phyloP scores from a whole-genome alignment of 1,140 invertebrate genomes.

The Globodera rostochiensis region DNA sequence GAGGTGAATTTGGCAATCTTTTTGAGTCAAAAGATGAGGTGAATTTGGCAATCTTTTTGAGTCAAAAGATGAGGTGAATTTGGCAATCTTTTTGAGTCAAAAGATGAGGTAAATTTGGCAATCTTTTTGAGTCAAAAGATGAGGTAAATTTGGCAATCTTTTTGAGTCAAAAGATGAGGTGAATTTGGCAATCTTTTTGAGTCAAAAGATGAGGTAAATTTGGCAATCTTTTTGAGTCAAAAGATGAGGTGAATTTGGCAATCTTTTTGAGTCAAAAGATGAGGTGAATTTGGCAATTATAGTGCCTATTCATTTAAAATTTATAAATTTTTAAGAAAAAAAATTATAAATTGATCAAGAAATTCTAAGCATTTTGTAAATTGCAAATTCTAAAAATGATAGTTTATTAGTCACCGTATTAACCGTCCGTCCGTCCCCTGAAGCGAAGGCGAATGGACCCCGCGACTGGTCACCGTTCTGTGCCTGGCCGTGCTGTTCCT shows the following conservation, averaged over 20 bases:
- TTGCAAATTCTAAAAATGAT: no score
- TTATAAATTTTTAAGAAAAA: no score
- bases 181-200: neutral
- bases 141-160: neutral
- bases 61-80: conserved; percentile 22
- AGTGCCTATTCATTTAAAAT: no score
- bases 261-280: conserved; percentile 17
- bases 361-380: no score
- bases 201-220: conserved; percentile 21
- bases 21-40: conserved; percentile 28
- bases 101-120: conserved; percentile 14
- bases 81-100: neutral
- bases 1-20: neutral
- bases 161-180: conserved; percentile 28
- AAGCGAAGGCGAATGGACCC: conserved; percentile 57
- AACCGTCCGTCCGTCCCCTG: neutral
- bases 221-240: neutral
- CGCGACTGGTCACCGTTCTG: conserved; percentile 43
- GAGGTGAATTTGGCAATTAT: neutral
- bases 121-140: conserved; percentile 17
- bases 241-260: conserved; percentile 15
- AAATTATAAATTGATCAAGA: no score
- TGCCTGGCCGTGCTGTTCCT: conserved; percentile 36
- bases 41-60: neutral
- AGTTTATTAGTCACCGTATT: no score